Evolutionary conservation across 2,113 vertebrate species (phyloP).

Genomic region (Corythaixoides concolor): DNA sequence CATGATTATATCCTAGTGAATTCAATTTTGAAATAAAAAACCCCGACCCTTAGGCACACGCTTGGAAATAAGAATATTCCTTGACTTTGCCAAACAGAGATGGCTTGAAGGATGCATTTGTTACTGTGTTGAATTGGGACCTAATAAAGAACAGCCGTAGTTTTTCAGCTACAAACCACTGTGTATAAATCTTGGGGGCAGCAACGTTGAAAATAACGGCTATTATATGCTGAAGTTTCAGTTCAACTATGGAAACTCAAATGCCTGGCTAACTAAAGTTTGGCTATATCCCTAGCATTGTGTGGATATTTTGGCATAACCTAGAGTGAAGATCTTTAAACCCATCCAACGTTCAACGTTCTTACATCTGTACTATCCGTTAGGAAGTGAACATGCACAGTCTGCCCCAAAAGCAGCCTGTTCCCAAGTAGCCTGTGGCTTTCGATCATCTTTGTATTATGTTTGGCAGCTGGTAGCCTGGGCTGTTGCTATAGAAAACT

Average conservation of each 20-base stretch:
- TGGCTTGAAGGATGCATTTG: background rate
- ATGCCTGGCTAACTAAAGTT: background rate
- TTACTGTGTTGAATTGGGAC: constrained; percentile 39
- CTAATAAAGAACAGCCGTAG: constrained; percentile 44
- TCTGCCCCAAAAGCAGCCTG: background rate
- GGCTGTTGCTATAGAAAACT: background rate
- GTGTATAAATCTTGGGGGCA: constrained; percentile 34
- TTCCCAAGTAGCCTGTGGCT: background rate
- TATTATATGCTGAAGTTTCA: constrained; percentile 39
- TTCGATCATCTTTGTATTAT: background rate
- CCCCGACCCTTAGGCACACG: background rate
- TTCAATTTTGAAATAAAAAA: background rate
- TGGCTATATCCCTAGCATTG: constrained; percentile 10
- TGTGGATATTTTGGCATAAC: constrained; percentile 22
- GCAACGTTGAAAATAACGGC: constrained; percentile 48
- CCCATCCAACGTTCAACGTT: background rate
- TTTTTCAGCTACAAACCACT: constrained; percentile 50
- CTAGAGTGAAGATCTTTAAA: constrained; percentile 13
- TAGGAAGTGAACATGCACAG: fast-evolving
- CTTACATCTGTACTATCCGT: background rate
- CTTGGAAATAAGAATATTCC: constrained; percentile 31
- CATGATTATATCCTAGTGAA: background rate
- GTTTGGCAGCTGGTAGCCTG: background rate
- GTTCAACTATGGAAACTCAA: constrained; percentile 21
- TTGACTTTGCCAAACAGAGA: constrained; percentile 16